Evolutionary conservation across 2,113 vertebrate genomes (phyloP), one percentile per base, ranked within the genome.

Genomic region (Telmatochromis brichardi): DNA sequence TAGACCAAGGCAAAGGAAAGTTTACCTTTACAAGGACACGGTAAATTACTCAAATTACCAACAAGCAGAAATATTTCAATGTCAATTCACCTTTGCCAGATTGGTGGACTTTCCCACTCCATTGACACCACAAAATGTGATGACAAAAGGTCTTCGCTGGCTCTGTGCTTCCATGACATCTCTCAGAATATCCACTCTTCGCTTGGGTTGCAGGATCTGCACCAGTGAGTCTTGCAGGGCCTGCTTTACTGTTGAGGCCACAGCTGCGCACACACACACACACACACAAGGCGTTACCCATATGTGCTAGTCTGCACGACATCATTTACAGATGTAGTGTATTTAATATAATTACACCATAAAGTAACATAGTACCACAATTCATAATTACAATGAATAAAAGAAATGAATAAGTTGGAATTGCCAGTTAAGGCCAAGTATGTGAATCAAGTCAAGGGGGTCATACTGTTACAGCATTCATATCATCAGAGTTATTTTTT

Each of bases 81-180:
- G 40, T 37, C 33, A 78, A 28, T 45, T 91, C 19, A 98, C 99
- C 97, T 99, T 99, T 90, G 99, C 99, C 83, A 99, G 95, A 92
- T 99, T 99, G 78, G 99, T 99, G 73, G 99, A 99, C 76, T 99
- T 99, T 15, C 99, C 98, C 0, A 99, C 99, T 0, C 99, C 99
- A 0, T 99, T 99, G 84, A 99, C 99, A 0, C 99, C 99, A 12
- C 99, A 99, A 80, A 99, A 99, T 2, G 99, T 98, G 35, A 99
- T 96, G 28, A 99, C 97, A 0, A 99, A 99, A 5, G 99, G 99
- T 31, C 97, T 97, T 57, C 92, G 97, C 58, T 97, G 97, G 68
- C 96, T 97, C 85, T 97, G 98, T 2, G 99, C 98, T 1, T 99
- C 99, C 97, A 99, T 97, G 88, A 99, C 98, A 0, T 99, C 98